Base-by-base conservation (phyloP, 2,113 vertebrate species). In the Forbesichthys papilliferus region DNA sequence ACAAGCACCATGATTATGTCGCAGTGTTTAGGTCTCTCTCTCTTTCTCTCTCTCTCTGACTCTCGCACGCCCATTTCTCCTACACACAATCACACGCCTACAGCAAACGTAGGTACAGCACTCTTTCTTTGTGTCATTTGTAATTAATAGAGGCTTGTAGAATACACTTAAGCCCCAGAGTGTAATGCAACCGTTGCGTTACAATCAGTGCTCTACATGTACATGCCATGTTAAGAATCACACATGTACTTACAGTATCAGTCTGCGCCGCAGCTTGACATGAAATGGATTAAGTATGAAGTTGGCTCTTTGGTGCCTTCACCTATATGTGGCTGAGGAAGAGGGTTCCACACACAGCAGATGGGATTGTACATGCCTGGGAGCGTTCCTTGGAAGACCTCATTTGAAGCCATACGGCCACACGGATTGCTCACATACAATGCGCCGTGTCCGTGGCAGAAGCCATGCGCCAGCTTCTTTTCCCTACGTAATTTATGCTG, bases 311-410 rank as follows among this genome's bases (percentile, higher is more conserved):
- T 49, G 73, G 71, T 48, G 46, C 67, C 48, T 27, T 27, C 27
- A 27, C 27, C 27, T 27, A 27, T 27, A 27, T 27, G 27, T 27
- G 36, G 66, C 71, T 74, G 71, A 79, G 65, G 61, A 47, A 69
- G 74, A 71, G 61, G 76, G 65, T 78, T 42, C 59, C 3, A 51
- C 80, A 76, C 3, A 51, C 80, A 76, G 83, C 91, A 92, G 91
- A 92, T 90, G 91, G 91, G 84, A 77, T 80, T 81, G 87, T 68
- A 77, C 75, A 85, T 90, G 89, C 90, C 88, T 34, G 84, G 59
- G 70, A 87, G 89, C 86, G 53, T 63, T 79, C 68, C 76, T 87
- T 89, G 91, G 77, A 51, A 80, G 83, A 80, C 76, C 84, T 81
- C 49, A 60, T 87, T 87, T 88, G 60, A 84, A 81, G 81, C 91